Conservation (phyloP, 2,113 vertebrate species). For the Uropsilus gracilis region DNA sequence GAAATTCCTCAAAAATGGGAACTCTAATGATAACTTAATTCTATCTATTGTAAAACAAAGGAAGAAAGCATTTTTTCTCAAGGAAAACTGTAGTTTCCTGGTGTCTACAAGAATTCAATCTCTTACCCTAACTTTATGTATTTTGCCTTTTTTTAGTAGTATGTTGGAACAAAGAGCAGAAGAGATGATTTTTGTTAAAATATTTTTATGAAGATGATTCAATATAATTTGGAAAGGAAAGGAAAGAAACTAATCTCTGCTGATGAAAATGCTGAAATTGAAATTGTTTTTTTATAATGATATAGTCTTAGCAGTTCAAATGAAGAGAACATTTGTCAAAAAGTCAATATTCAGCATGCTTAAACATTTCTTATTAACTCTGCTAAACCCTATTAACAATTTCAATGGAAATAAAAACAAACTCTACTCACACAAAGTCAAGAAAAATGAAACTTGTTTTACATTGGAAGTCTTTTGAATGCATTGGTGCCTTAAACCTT, state of each 20-base stretch:
- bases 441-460: not conserved
- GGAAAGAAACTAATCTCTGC: slow-evolving; percentile 18
- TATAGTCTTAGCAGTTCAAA: slow-evolving; percentile 36
- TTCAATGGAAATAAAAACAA: slow-evolving; percentile 36
- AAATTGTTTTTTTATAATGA: slow-evolving; percentile 11
- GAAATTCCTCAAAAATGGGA: not conserved
- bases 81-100: not conserved
- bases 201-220: slow-evolving; percentile 58
- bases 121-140: not conserved
- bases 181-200: slow-evolving; percentile 53
- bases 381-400: slow-evolving; percentile 6
- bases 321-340: slow-evolving; percentile 63
- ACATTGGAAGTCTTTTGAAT: slow-evolving; percentile 9
- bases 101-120: not conserved
- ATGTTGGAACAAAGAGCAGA: slow-evolving; percentile 41
- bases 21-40: not conserved
- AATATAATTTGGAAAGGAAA: slow-evolving; percentile 49
- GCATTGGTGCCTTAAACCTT: not conserved
- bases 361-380: slow-evolving; percentile 44
- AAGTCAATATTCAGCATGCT: not conserved
- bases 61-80: not conserved
- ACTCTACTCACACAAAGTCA: slow-evolving; percentile 17
- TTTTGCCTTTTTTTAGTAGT: slow-evolving; percentile 64
- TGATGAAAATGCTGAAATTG: slow-evolving; percentile 49
- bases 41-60: not conserved